Evolutionary conservation across 2,113 vertebrate genomes (phyloP), one percentile per base, ranked within the genome.

Genomic region (Podarcis cretensis): DNA sequence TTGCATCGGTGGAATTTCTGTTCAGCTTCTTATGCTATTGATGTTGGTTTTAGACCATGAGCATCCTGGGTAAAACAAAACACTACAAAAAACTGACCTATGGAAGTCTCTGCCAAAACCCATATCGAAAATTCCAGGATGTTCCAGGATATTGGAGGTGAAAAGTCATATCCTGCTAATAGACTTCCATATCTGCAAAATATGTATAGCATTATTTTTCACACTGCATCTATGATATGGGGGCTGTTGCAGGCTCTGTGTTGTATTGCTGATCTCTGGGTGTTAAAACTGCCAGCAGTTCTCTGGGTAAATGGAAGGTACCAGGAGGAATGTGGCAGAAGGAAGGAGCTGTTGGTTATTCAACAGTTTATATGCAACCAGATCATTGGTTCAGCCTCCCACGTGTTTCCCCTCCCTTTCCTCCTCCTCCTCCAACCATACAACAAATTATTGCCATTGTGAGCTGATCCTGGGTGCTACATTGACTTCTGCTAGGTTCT

Each of bases 301-400:
- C 21, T 77, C 7, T 76, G 57, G 35, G 35, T 21, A 66, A 78
- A 86, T 48, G 43, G 78, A 6, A 35, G 27, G 32, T 75, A 37
- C 71, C 9, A 27, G 69, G 75, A 35, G 73, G 73, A 54, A 54
- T 54, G 48, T 54, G 48, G 25, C 12, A 37, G 43, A 6, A 27
- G 77, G 12, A 57, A 59, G 16, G 32, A 54, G 35, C 13, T 21
- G 16, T 57, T 7, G 13, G 25, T 32, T 81, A 32, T 76, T 63
- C 4, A 25, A n/a, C 12, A 66, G 5, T 77, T 6, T 27, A 88
- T 89, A 92, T 95, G 93, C 92, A 27, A 54, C 63, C 91, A 87
- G 57, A 86, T 88, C 88, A 43, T 1, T 87, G 35, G 43, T 73
- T 91, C 75, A 6, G 9, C 82, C 48, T n/a, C 5, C 65, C 23